Base-by-base conservation (phyloP, 1,140 invertebrate genomes). In the Drosophila fuyamai region DNA sequence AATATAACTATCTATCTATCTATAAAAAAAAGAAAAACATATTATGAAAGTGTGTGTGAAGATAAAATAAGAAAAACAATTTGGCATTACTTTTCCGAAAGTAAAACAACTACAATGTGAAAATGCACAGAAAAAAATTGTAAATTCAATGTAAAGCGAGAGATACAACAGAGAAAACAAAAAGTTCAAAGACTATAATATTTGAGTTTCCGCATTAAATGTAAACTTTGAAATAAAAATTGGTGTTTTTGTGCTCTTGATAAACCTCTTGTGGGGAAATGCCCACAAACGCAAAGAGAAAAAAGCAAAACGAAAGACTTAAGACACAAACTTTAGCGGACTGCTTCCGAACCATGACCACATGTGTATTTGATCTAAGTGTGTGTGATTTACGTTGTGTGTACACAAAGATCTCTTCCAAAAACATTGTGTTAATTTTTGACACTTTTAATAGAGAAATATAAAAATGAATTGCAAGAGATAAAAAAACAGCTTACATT, bases 281-380 rank as follows among this genome's bases (percentile, higher is more conserved):
- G 44, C 41, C 35, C 60, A 13, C 40, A 63, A 10, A 16, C n/a
- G 32, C 23, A 38, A 38, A 51, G 14, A 16, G 40, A 60, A 12
- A 67, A 56, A 61, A 58, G n/a, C 12, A 32, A 73, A 75, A 82
- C 70, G 55, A 89, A 89, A 89, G 80, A 88, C 84, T 88, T 75
- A 71, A 80, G 80, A 78, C 73, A 88, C 76, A 84, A 89, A 88
- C 84, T 81, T 78, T 55, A 76, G 72, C 59, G 57, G 38, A 41
- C 29, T 65, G 63, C 65, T 61, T 58, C 79, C 83, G 66, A 70
- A 70, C 74, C 82, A 85, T 84, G 76, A 84, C 41, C 66, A 51
- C 43, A 47, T 48, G 61, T 76, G 51, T 73, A 41, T 75, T 76
- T 61, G 44, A 60, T 65, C 59, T 4, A 10, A 18, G 70, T 75